These are phyloP conservation scores for Ormyrus rosae DNA, from an alignment of 2,888 invertebrate genomes.

Conservation along the genomic window DNA sequence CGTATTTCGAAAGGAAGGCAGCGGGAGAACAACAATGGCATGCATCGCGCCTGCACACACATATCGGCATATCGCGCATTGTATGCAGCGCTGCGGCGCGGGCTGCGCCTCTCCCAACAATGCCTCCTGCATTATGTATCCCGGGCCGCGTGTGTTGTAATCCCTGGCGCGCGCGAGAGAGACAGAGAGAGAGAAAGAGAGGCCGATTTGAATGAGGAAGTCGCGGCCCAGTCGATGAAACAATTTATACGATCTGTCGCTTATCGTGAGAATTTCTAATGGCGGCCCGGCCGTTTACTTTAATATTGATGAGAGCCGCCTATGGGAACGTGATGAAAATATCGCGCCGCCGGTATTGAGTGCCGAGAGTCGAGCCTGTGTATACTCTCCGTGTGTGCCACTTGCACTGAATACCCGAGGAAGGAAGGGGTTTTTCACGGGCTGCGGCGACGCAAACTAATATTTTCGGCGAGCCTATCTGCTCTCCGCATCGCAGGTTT, in stretches of 20 bases:
- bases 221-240: conserved; percentile 37
- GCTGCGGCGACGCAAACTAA: too few species aligned
- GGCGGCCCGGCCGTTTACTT: conserved; percentile 27
- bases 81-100: conserved; percentile 64
- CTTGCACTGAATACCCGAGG: not conserved
- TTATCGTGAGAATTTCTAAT: conserved; percentile 54
- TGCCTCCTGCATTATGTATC: conserved; percentile 74
- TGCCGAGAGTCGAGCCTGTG: not conserved
- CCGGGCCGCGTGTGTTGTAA: conserved; percentile 64
- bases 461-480: too few species aligned
- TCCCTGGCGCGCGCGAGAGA: conserved; percentile 61
- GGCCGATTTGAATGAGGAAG: conserved; percentile 52
- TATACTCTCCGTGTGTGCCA: not conserved
- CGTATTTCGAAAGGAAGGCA: conserved; percentile 3
- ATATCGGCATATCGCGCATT: conserved; percentile 61
- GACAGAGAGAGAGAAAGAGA: not conserved
- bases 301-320: conserved; percentile 52
- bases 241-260: conserved; percentile 39
- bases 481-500: not conserved
- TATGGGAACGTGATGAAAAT: conserved; percentile 39
- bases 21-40: conserved; percentile 55
- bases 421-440: too few species aligned
- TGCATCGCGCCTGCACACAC: conserved; percentile 60
- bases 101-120: conserved; percentile 62
- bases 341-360: not conserved